Evolutionary conservation across 1,140 invertebrate species (phyloP).

Genomic region (Gyrodactylus salaris): DNA sequence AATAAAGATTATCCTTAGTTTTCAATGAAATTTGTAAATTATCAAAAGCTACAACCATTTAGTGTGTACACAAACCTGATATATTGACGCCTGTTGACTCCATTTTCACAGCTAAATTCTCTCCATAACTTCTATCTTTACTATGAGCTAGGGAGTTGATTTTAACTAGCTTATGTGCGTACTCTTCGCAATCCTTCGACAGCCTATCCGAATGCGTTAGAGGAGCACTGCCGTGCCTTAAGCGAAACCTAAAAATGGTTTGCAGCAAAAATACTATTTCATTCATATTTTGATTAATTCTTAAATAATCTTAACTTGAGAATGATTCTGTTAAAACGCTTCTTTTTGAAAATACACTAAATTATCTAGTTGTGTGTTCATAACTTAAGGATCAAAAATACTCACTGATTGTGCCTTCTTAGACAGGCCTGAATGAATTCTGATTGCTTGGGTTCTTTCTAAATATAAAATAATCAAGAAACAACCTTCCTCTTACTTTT

Average conservation of each 20-base stretch:
- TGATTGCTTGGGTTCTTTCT: neutral
- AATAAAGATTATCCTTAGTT: too few species aligned
- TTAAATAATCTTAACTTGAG: too few species aligned
- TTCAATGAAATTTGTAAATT: too few species aligned
- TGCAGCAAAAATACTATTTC: too few species aligned
- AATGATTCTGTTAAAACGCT: too few species aligned
- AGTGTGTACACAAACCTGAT: too few species aligned
- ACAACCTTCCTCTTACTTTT: neutral
- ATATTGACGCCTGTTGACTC: neutral
- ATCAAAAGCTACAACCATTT: too few species aligned
- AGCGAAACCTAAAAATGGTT: neutral
- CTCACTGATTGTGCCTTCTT: neutral
- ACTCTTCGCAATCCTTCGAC: neutral
- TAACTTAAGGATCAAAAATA: neutral
- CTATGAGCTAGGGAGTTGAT: neutral
- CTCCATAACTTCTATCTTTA: neutral
- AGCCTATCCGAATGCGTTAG: neutral
- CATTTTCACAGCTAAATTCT: neutral
- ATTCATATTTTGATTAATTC: too few species aligned
- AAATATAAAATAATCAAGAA: neutral
- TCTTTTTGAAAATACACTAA: too few species aligned
- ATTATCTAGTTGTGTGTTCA: too few species aligned
- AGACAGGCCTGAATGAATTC: neutral
- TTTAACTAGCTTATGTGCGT: neutral
- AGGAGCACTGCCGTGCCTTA: neutral